phyloP scores from a whole-genome alignment of 23 tunicate genomes.

The Halocynthia roretzi region DNA sequence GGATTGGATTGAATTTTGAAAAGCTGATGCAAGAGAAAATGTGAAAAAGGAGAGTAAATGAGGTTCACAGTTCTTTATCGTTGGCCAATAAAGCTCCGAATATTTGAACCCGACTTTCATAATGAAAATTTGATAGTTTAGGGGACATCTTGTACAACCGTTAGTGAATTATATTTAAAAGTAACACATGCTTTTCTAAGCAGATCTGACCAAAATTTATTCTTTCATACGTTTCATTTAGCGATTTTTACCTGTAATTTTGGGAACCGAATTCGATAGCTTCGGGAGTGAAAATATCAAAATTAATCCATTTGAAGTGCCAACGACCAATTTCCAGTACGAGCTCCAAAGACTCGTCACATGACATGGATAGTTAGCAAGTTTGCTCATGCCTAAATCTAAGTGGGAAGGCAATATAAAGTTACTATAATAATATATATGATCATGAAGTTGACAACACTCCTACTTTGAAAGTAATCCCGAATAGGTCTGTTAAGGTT shows the following conservation, averaged over 20 bases:
- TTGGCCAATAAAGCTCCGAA: no score
- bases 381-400: constrained; percentile 36
- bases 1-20: no score
- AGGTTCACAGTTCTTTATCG: no score
- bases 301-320: constrained; percentile 74
- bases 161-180: no score
- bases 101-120: background rate
- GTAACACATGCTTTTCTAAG: background rate
- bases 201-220: background rate
- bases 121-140: background rate
- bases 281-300: constrained; percentile 87
- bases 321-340: constrained; percentile 74
- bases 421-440: background rate
- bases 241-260: constrained; percentile 61
- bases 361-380: constrained; percentile 29
- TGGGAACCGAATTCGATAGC: constrained; percentile 80
- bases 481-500: constrained; percentile 58
- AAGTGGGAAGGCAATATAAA: background rate
- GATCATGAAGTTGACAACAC: background rate
- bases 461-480: constrained; percentile 71
- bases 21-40: no score
- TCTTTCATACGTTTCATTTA: background rate
- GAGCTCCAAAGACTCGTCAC: constrained; percentile 58
- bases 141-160: no score
- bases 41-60: no score